Evolutionary conservation across 2,888 invertebrate genomes (phyloP).

Genomic region (Ditula angustiorana): DNA sequence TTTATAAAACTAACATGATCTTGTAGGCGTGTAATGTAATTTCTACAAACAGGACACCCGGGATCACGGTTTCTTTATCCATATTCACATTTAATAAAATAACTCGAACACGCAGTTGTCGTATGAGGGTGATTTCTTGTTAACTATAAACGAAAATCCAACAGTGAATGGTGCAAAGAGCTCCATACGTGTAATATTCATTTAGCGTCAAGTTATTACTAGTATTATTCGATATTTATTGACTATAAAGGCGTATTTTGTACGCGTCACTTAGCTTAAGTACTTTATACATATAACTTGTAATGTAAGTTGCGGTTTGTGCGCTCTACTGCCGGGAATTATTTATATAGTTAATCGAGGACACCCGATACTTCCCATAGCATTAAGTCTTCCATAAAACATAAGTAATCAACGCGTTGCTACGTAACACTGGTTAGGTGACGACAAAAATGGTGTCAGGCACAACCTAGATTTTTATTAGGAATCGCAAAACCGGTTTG

Average conservation of each 20-base stretch:
- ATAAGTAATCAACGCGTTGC: constrained; percentile 23
- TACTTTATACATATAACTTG: constrained; percentile 37
- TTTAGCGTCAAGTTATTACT: constrained; percentile 65
- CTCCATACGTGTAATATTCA: constrained; percentile 66
- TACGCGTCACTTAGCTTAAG: constrained; percentile 44
- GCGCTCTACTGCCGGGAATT: constrained; percentile 26
- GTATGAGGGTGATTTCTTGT: too few relatives aligned
- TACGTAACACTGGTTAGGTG: constrained; percentile 5
- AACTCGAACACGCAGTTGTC: too few relatives aligned
- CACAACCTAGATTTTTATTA: too few relatives aligned
- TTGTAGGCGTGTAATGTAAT: too few relatives aligned
- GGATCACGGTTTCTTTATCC: too few relatives aligned
- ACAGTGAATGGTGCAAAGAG: constrained; percentile 45
- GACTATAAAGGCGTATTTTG: constrained; percentile 46
- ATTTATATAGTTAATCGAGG: constrained; percentile 19
- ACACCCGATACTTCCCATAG: constrained; percentile 36
- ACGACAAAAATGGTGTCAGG: constrained; percentile 5
- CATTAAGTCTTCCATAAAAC: constrained; percentile 40
- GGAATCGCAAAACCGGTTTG: too few relatives aligned
- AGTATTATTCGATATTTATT: constrained; percentile 56
- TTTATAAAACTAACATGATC: too few relatives aligned
- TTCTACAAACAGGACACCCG: too few relatives aligned
- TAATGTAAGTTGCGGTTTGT: constrained; percentile 28
- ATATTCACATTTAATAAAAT: too few relatives aligned
- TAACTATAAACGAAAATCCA: constrained; percentile 43